A percentile compares a stretch with the other conserved stretches of the same genome.
Conservation (phyloP, 2,113 vertebrate genomes). For the rabbit (Oryctolagus cuniculus) region mOryCun1.1 NC_091453.1:32526501-32527000, state of each 20-base stretch:
- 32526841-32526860: slow-evolving; percentile 42
- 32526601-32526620: slow-evolving; percentile 45
- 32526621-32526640: neutral
- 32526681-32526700: slow-evolving; percentile 63
- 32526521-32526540: slow-evolving; percentile 54
- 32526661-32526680: slow-evolving; percentile 6
- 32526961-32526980: slow-evolving; percentile 1
- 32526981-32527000: neutral
- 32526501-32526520: slow-evolving; percentile 27
- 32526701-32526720: slow-evolving; percentile 43
- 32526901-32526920: slow-evolving; percentile 26
- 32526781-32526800: slow-evolving; percentile 46
- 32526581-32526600: slow-evolving; percentile 27
- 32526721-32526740: slow-evolving; percentile 17
- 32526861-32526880: slow-evolving; percentile 1
- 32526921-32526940: slow-evolving; percentile 19
- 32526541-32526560: slow-evolving; percentile 40
- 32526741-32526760: slow-evolving; percentile 30
- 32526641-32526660: neutral
- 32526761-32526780: slow-evolving; percentile 15
- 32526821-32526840: slow-evolving; percentile 37
- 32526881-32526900: slow-evolving; percentile 42
- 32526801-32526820: slow-evolving; percentile 4
- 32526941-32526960: slow-evolving; percentile 54
- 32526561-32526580: slow-evolving; percentile 22